Evolutionary conservation across 2,113 vertebrate genomes (phyloP).

Genomic region (Neogobius melanostomus): DNA sequence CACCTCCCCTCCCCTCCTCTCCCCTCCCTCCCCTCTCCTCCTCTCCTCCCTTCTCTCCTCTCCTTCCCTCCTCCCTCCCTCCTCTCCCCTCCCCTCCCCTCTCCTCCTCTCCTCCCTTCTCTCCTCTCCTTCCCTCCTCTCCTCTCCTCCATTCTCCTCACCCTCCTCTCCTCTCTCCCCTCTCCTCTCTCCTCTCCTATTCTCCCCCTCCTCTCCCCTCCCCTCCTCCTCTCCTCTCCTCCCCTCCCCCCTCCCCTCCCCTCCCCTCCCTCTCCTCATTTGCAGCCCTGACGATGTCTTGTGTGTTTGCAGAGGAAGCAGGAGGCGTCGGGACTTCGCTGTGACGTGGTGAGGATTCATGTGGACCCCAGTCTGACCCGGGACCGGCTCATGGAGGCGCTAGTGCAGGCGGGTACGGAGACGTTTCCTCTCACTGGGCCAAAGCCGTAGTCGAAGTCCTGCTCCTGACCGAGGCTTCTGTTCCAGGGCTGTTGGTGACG

Average conservation of each 20-base stretch:
- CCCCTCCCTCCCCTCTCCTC: not conserved
- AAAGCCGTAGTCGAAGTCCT: too few species aligned
- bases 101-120: too few species aligned
- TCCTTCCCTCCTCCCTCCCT: too few species aligned
- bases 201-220: too few species aligned
- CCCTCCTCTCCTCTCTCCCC: not conserved
- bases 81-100: too few species aligned
- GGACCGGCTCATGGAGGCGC: slow-evolving; percentile 88
- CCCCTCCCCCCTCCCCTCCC: not conserved
- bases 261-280: not conserved
- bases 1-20: not conserved
- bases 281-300: not conserved
- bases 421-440: too few species aligned
- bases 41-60: too few species aligned
- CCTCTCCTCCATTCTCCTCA: not conserved
- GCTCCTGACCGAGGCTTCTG: too few species aligned
- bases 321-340: slow-evolving; percentile 79
- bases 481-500: slow-evolving; percentile 86
- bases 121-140: not conserved
- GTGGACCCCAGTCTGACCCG: slow-evolving; percentile 86
- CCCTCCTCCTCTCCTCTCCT: not conserved
- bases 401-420: slow-evolving; percentile 89
- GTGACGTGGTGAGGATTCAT: slow-evolving; percentile 87
- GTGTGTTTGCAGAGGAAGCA: slow-evolving; percentile 81
- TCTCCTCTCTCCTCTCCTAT: not conserved